Conservation (phyloP, 2,888 invertebrate genomes). For the Brachynemurus nebulosus region DNA sequence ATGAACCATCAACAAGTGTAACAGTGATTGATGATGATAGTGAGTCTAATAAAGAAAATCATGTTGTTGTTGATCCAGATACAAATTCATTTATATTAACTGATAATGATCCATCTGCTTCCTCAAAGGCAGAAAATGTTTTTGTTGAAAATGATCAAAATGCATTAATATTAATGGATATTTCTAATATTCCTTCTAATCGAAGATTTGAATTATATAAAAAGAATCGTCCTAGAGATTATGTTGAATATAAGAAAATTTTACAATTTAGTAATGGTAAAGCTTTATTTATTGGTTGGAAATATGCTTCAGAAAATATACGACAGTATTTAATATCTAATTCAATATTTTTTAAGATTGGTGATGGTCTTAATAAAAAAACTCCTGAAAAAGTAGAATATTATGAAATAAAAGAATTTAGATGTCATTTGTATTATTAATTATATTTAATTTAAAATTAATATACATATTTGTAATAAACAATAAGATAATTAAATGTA, state of each 20-base stretch:
- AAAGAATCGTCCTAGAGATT: too few relatives aligned
- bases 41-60: not conserved
- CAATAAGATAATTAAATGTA: too few relatives aligned
- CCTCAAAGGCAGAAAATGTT: too few relatives aligned
- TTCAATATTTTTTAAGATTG: too few relatives aligned
- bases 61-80: not conserved
- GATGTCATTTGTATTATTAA: not conserved
- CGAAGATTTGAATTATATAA: too few relatives aligned
- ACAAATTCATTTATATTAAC: not conserved
- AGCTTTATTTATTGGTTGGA: not conserved
- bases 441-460: not conserved
- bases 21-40: too few relatives aligned
- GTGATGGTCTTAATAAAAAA: too few relatives aligned
- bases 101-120: not conserved
- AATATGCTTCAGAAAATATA: not conserved
- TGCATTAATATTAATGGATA: too few relatives aligned
- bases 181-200: too few relatives aligned
- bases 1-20: not conserved
- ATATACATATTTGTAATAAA: not conserved
- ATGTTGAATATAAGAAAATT: too few relatives aligned
- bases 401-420: not conserved
- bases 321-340: not conserved
- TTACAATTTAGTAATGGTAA: not conserved
- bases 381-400: too few relatives aligned
- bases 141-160: too few relatives aligned